Percentiles rank a stretch among this genome's conserved stretches.
Conservation (phyloP, 1,140 invertebrate genomes). For the Archegozetes longisetosus region DNA sequence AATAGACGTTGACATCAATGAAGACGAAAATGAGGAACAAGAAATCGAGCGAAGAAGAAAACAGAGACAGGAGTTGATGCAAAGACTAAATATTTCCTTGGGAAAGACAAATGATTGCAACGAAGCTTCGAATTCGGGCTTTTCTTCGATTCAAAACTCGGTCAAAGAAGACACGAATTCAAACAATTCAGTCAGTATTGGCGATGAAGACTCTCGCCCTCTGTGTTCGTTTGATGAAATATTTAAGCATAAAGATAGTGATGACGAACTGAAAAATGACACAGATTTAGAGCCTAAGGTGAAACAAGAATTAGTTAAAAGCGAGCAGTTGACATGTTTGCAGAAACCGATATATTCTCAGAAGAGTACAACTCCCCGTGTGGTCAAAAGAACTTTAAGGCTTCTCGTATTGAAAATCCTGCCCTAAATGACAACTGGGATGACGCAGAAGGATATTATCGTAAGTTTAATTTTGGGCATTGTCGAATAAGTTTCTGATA, state of each 20-base stretch:
- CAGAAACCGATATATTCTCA: slow-evolving; percentile 47
- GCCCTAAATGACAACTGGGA: slow-evolving; percentile 96
- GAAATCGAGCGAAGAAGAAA: slow-evolving; percentile 79
- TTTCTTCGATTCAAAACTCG: neutral
- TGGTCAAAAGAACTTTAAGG: neutral
- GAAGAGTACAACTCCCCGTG: neutral
- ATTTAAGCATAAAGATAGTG: neutral
- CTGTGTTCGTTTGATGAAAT: neutral
- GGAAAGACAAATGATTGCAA: neutral
- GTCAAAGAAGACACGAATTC: slow-evolving; percentile 2
- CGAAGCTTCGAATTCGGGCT: slow-evolving; percentile 2
- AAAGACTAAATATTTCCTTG: slow-evolving; percentile 36
- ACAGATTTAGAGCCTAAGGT: slow-evolving; percentile 6
- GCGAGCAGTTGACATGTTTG: slow-evolving; percentile 55
- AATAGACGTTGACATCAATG: slow-evolving; percentile 43
- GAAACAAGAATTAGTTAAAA: slow-evolving; percentile 37
- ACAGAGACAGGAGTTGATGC: slow-evolving; percentile 70
- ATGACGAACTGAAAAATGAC: slow-evolving; percentile 12
- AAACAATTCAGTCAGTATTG: neutral
- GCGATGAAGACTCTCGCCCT: neutral
- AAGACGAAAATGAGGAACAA: slow-evolving; percentile 67
- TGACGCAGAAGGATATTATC: slow-evolving; percentile 94
- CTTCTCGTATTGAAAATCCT: slow-evolving; percentile 6
- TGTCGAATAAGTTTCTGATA: neutral
- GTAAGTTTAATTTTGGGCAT: slow-evolving; percentile 31